phyloP scores from a whole-genome alignment of 2,888 invertebrate genomes.

The Drosophila leonis region DNA sequence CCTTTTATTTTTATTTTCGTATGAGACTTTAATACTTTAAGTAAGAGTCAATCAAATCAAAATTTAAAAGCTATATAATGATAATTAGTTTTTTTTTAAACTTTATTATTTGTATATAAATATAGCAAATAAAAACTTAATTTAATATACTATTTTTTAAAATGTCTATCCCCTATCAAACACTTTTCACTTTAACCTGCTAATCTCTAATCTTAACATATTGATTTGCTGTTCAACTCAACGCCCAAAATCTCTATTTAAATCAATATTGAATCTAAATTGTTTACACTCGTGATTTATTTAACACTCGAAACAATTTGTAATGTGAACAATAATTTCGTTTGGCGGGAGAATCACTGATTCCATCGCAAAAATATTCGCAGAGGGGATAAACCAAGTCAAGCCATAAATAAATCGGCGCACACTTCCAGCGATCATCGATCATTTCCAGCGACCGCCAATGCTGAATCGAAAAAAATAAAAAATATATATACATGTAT shows the following conservation, averaged over 20 bases:
- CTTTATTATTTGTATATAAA: too few species aligned
- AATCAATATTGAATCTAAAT: conserved; percentile 49
- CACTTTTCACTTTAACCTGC: not conserved
- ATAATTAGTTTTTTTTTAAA: too few species aligned
- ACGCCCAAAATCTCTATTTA: conserved; percentile 26
- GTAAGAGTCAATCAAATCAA: too few species aligned
- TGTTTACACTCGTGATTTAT: conserved; percentile 64
- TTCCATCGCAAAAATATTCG: conserved; percentile 56
- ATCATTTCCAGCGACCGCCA: conserved; percentile 65
- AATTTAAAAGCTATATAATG: too few species aligned
- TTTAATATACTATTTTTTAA: too few species aligned
- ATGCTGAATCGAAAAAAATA: conserved; percentile 21
- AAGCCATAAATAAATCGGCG: conserved; percentile 79
- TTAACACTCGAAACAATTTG: conserved; percentile 30
- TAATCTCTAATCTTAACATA: not conserved
- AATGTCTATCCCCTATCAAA: not conserved
- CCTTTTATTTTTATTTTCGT: too few species aligned
- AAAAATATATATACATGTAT: not conserved
- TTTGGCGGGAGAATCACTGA: conserved; percentile 53
- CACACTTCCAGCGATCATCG: conserved; percentile 81
- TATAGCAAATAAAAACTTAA: too few species aligned
- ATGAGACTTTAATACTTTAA: too few species aligned
- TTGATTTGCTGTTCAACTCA: conserved; percentile 17
- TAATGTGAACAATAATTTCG: conserved; percentile 56
- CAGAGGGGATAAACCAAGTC: conserved; percentile 52